phyloP scores from a whole-genome alignment of 2,797 vertebrate species.

The Crocidura indochinensis region DNA sequence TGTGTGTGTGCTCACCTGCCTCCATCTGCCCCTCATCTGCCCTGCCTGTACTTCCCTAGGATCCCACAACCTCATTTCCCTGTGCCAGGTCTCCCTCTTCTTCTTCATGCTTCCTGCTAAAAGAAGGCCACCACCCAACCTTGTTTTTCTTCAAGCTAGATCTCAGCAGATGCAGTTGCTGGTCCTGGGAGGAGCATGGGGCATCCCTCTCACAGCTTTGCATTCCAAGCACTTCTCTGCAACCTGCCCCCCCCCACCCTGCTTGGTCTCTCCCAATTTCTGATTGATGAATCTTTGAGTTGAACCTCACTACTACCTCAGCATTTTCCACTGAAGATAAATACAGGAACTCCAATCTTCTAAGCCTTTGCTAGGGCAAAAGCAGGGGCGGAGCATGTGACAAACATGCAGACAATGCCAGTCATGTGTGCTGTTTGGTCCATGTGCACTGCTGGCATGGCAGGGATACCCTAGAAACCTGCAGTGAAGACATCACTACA shows the following conservation, averaged over 20 bases:
- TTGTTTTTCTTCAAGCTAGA: too few species aligned
- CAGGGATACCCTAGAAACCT: neutral
- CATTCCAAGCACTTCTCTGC: too few species aligned
- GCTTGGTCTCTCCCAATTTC: too few species aligned
- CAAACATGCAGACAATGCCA: too few species aligned
- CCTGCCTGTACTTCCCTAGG: neutral
- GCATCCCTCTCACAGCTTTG: neutral
- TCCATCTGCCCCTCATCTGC: too few species aligned
- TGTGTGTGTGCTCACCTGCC: too few species aligned
- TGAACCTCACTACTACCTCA: neutral
- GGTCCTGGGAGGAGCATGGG: too few species aligned
- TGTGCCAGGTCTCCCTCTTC: neutral
- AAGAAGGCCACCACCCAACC: neutral
- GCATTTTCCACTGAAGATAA: neutral
- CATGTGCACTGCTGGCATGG: too few species aligned
- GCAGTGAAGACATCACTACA: neutral
- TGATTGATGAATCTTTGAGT: neutral
- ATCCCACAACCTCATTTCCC: neutral
- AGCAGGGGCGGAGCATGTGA: accelerated
- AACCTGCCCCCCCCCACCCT: too few species aligned
- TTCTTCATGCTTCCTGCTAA: neutral
- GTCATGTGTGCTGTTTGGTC: neutral
- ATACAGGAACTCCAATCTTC: neutral
- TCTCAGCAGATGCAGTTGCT: neutral
- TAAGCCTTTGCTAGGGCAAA: too few species aligned